phyloP scores from a whole-genome alignment of 2,797 vertebrate species.

The Darevskia nairensis region DNA sequence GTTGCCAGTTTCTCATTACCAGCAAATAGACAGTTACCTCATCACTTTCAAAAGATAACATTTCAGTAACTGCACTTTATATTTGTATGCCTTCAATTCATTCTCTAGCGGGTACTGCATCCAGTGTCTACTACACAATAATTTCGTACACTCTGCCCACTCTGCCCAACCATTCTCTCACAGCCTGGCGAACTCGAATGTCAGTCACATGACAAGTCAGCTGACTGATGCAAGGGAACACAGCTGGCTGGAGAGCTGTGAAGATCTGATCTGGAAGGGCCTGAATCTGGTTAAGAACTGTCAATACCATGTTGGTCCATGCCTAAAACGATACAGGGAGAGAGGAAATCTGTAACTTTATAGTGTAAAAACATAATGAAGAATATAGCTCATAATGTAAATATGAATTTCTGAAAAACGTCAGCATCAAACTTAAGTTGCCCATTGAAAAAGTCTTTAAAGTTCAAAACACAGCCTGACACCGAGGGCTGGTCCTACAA shows the following conservation, averaged over 20 bases:
- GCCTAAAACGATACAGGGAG: slow-evolving; percentile 81
- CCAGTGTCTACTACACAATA: slow-evolving; percentile 73
- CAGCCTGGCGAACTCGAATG: slow-evolving; percentile 89
- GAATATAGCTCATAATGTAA: neutral
- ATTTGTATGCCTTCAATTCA: slow-evolving; percentile 46
- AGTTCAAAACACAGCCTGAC: neutral
- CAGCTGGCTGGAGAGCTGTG: slow-evolving; percentile 90
- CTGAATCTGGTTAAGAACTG: slow-evolving; percentile 94
- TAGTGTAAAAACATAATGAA: neutral
- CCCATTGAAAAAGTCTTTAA: neutral
- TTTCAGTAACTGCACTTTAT: slow-evolving; percentile 23
- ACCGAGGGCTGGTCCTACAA: neutral
- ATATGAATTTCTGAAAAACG: neutral
- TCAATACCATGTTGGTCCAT: slow-evolving; percentile 98
- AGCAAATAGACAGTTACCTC: slow-evolving; percentile 46
- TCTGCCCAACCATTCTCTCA: slow-evolving; percentile 94
- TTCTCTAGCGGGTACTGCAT: slow-evolving; percentile 31
- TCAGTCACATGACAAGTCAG: slow-evolving; percentile 96
- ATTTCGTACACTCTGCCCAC: slow-evolving; percentile 94
- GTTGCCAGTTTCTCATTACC: slow-evolving; percentile 53
- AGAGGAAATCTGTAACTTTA: neutral
- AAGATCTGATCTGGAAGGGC: slow-evolving; percentile 90
- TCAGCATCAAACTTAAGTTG: neutral
- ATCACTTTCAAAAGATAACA: slow-evolving; percentile 24
- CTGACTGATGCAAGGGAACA: slow-evolving; percentile 97